Evolutionary conservation across 1,140 invertebrate species (phyloP).

Genomic region (Plectrocnemia conspersa): DNA sequence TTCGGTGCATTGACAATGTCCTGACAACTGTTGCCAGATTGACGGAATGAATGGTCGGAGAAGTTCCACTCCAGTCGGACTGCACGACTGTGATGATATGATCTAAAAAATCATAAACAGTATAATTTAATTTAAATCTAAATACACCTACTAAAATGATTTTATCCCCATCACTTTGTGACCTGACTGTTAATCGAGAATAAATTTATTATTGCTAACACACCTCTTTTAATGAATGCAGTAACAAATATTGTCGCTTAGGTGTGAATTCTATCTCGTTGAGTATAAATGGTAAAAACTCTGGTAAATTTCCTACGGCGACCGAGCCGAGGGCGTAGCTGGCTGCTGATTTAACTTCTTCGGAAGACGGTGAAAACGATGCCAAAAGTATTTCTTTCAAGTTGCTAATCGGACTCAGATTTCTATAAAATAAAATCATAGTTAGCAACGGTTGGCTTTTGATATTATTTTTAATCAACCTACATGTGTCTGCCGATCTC

Average conservation of each 20-base stretch:
- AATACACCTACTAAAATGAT: too few species aligned
- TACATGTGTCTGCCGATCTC: constrained; percentile 94
- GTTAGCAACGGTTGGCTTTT: constrained; percentile 23
- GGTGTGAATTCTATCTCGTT: constrained; percentile 91
- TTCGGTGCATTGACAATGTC: constrained; percentile 92
- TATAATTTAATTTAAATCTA: too few species aligned
- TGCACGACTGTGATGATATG: constrained; percentile 81
- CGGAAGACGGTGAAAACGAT: constrained; percentile 72
- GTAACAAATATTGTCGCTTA: constrained; percentile 89
- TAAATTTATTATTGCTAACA: too few species aligned
- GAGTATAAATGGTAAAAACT: constrained; percentile 92
- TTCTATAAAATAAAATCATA: constrained; percentile 54
- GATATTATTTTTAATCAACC: constrained; percentile 40
- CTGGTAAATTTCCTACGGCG: constrained; percentile 88
- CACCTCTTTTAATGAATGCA: constrained; percentile 97
- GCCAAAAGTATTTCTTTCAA: constrained; percentile 70
- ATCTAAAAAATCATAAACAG: too few species aligned
- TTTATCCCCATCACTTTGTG: too few species aligned
- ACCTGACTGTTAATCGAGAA: not conserved
- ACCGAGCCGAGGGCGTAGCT: constrained; percentile 94
- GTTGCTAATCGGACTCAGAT: constrained; percentile 73
- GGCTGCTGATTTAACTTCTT: constrained; percentile 92
- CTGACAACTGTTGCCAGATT: constrained; percentile 84
- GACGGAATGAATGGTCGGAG: constrained; percentile 82
- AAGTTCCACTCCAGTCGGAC: constrained; percentile 68